Evolutionary conservation across 2,113 vertebrate genomes (phyloP), one percentile per base, ranked within the genome.

Genomic region (Syngnathoides biaculeatus): DNA sequence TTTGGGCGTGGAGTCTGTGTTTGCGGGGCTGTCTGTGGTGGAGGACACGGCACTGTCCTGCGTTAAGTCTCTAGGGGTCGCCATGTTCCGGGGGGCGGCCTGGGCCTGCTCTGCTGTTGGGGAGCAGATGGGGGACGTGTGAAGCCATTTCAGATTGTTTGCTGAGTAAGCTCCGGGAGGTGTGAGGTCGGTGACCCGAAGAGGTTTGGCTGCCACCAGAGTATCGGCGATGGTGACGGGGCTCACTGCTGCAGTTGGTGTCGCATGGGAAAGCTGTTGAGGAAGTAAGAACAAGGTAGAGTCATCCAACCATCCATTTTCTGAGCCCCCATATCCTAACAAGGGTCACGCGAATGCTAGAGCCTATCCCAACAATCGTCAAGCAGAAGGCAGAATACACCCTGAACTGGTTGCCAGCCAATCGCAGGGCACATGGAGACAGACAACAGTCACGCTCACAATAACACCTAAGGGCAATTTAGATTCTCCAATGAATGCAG

Each of bases 21-120:
- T 79, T 50, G 65, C 47, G 65, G 67, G 77, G 70, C 67, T 58
- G 84, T 92, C 92, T 9, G 90, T 92, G 82, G 89, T 93, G 79
- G 92, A 93, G 65, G 92, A 93, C 73, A 93, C 90, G 0, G 87
- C 88, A 61, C 79, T 92, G 80, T 92, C 92, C 82, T 93, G 92
- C 55, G 89, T 93, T 35, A 89, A 69, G 78, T 89, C 83, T 77
- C 77, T 83, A 72, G 73, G 77, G 75, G 62, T 39, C 72, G 43
- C 82, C 78, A 74, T 77, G 76, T 83, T 86, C 79, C 84, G 81
- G 83, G 82, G 75, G 40, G 84, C 82, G 58, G 86, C 80, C 73
- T 79, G 88, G 67, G 79, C 84, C 64, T 85, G 86, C 75, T 89
- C 88, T 40, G 84, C 84, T 2, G 69, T 70, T 1, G 82, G 84